Conservation (phyloP, 2,113 vertebrate species). For the Motacilla alba region DNA sequence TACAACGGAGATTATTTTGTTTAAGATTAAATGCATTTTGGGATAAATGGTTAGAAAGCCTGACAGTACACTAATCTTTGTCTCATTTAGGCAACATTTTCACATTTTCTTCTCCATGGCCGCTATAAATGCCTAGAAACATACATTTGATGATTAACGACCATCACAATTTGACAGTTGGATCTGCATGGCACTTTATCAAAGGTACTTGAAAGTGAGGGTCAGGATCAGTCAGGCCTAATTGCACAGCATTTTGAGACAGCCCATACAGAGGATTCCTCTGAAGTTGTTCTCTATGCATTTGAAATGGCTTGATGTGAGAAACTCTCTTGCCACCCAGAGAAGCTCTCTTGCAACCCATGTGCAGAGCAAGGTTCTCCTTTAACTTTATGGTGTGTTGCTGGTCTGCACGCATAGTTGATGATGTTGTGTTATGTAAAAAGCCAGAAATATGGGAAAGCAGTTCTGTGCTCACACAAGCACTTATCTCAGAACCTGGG, state of each 20-base stretch:
- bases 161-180: neutral
- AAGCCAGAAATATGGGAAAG: neutral
- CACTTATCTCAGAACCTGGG: neutral
- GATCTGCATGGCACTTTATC: neutral
- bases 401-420: neutral
- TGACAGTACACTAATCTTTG: neutral
- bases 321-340: neutral
- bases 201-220: neutral
- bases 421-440: neutral
- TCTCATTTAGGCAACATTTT: neutral
- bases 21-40: conserved; percentile 13
- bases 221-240: neutral
- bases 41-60: conserved; percentile 8
- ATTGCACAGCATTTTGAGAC: neutral
- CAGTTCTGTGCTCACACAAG: neutral
- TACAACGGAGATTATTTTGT: conserved; percentile 3
- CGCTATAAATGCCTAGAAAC: neutral
- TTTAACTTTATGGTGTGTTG: neutral
- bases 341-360: no score
- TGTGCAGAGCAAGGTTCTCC: neutral
- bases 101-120: neutral
- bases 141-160: neutral
- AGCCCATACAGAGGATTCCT: neutral
- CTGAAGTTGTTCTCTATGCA: neutral
- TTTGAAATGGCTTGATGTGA: neutral